Base-by-base conservation (phyloP, 2,113 vertebrate genomes). In the Colius striatus region DNA sequence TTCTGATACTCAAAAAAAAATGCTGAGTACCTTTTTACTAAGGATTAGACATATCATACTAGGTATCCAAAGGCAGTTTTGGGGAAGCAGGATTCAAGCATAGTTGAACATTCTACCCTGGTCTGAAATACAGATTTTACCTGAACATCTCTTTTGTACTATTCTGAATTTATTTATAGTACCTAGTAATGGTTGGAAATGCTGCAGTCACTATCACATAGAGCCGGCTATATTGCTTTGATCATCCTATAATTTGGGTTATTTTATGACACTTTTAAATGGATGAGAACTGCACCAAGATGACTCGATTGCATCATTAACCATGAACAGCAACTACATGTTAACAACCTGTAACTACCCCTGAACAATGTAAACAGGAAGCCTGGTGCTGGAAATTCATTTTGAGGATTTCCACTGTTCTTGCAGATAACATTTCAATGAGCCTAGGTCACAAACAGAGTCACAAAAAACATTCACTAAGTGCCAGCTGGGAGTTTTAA, bases 201-300 rank as follows among this genome's bases (percentile, higher is more conserved):
- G 32, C 55, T 74, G 67, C 85, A 94, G 87, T 72, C 67, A 45
- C 60, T 76, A 7, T 15, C 36, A 12, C 20, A 57, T 61, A 55
- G 55, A 87, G 73, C 13, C 3, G 5, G 54, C 47, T 77, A 18
- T 32, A 8, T 12, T 30, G 84, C 90, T 97, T 96, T 95, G 93
- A 92, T 92, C 90, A 80, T 74, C 55, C 76, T 29, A 16, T 84
- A 83, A 86, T 88, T 85, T 88, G 79, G 84, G 79, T 91, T 84
- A 81, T 86, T 82, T 92, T 80, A 92, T 2, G 2, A 71, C 72
- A 75, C 68, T 77, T 87, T 91, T 81, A 91, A 94, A 80, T 36
- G 63, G 68, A 66, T 87, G 77, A 89, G 89, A 94, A 95, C 27
- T 3, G 19, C 82, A 29, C 30, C 9, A 60, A 30, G 75, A 60